Base-by-base conservation (phyloP, 2,797 vertebrate genomes). In the Pipistrellus kuhlii region DNA sequence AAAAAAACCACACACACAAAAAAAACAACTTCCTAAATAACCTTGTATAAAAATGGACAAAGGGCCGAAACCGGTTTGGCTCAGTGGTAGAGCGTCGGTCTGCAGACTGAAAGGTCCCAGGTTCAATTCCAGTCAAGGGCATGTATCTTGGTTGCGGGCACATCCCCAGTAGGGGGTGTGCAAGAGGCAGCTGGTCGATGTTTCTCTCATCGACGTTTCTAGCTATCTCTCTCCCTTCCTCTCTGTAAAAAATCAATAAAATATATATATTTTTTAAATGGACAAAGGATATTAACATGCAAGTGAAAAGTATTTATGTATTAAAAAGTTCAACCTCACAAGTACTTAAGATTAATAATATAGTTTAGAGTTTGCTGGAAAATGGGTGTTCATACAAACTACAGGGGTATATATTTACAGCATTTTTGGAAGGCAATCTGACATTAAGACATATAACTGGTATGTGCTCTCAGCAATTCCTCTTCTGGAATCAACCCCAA, bases 281-380 rank as follows among this genome's bases (percentile, higher is more conserved):
- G 35, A 35, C 35, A 64, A 77, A 85, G 35, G 6, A 25, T 83
- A 62, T 64, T 41, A 94, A 57, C 23, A 88, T 12, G 66, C 4
- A 77, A 59, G 76, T 2, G 6, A 30, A 6, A 51, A 86, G 48
- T 25, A 14, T 46, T 25, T 41, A 62, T n/a, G 64, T 44, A 62
- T 84, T 46, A 66, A 68, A 81, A 93, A 82, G 80, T 27, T 84
- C 62, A 82, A 51, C 44, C 17, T 92, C 46, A 85, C 11, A 88
- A 53, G n/a, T 46, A 95, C 38, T 82, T 55, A 96, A 30, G 64
- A 76, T 15, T 88, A 35, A 21, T 44, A 59, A 72, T 51, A 91
- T 25, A 1, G 1, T 64, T 64, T n/a, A 64, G 30, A 59, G 44
- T 88, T 46, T 23, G 9, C 41, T 38, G 77, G 27, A 81, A 93